Conservation (phyloP, 2,888 invertebrate genomes). For the Heliconius charithonia region DNA sequence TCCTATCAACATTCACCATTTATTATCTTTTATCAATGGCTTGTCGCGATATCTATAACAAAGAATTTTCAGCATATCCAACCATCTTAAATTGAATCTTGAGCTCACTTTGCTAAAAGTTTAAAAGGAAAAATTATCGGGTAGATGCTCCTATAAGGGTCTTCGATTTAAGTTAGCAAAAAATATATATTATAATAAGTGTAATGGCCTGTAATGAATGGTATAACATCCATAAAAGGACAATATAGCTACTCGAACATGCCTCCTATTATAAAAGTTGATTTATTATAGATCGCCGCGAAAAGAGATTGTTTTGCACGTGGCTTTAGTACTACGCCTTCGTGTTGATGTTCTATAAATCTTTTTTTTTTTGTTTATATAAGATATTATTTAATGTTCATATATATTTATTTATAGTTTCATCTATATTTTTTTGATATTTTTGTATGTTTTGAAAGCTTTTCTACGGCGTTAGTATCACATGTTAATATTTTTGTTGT, state of each 20-base stretch:
- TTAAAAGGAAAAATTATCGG: constrained; percentile 23
- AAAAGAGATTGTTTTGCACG: constrained; percentile 78
- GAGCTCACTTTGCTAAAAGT: constrained; percentile 45
- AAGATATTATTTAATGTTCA: constrained; percentile 6
- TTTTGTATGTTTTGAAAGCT: neutral
- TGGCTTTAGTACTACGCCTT: constrained; percentile 68
- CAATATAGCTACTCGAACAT: constrained; percentile 80
- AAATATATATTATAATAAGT: constrained; percentile 72
- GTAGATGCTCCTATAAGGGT: constrained; percentile 42
- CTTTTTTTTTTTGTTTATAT: constrained; percentile 24
- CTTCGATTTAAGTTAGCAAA: constrained; percentile 61
- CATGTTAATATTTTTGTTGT: too few relatives aligned
- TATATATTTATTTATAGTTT: constrained; percentile 5
- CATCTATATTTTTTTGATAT: neutral
- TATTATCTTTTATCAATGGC: constrained; percentile 79
- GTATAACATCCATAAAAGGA: constrained; percentile 83
- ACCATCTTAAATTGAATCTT: constrained; percentile 62
- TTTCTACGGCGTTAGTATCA: neutral
- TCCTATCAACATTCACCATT: constrained; percentile 76
- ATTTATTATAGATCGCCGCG: constrained; percentile 76
- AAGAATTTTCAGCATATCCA: constrained; percentile 73
- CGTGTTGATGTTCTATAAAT: constrained; percentile 57
- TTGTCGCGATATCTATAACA: constrained; percentile 77
- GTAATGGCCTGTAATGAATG: constrained; percentile 84
- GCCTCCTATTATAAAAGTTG: constrained; percentile 79